Percentiles rank a stretch among this genome's conserved stretches.
Conservation (phyloP, 2,113 vertebrate species). For the Ascaphus truei region DNA sequence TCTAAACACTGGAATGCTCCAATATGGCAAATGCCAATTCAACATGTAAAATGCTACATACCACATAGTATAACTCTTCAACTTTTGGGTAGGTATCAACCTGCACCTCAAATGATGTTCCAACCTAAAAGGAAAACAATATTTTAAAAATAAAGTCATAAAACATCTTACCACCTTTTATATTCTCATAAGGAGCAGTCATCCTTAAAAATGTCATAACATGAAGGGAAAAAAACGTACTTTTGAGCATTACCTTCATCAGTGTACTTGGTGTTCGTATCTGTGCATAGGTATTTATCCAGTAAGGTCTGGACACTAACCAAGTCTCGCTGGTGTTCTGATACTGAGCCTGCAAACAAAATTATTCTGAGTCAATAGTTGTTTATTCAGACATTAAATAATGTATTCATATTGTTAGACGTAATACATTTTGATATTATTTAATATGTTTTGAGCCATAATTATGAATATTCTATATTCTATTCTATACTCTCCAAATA, state of each 20-base stretch:
- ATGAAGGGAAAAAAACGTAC: neutral
- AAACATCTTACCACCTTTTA: neutral
- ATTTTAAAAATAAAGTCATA: too few species aligned
- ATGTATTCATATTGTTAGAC: too few species aligned
- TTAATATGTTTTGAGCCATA: too few species aligned
- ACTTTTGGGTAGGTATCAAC: constrained; percentile 46
- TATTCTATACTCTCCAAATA: too few species aligned
- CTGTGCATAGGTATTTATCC: constrained; percentile 50
- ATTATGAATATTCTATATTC: too few species aligned
- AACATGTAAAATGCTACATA: constrained; percentile 10
- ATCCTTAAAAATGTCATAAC: too few species aligned
- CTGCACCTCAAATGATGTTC: constrained; percentile 39
- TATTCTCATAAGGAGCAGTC: too few species aligned
- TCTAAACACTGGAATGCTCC: too few species aligned
- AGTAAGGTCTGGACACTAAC: neutral
- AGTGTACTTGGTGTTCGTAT: constrained; percentile 32
- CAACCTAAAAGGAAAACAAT: constrained; percentile 52
- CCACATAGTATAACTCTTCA: constrained; percentile 51
- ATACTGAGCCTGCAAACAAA: neutral
- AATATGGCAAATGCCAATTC: neutral
- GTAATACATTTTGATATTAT: too few species aligned
- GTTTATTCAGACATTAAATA: neutral
- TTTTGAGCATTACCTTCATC: constrained; percentile 44
- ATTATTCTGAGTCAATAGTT: too few species aligned
- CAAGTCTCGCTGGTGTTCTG: neutral